phyloP scores from a whole-genome alignment of 2,888 invertebrate genomes.

The Osmoderma eremita region DNA sequence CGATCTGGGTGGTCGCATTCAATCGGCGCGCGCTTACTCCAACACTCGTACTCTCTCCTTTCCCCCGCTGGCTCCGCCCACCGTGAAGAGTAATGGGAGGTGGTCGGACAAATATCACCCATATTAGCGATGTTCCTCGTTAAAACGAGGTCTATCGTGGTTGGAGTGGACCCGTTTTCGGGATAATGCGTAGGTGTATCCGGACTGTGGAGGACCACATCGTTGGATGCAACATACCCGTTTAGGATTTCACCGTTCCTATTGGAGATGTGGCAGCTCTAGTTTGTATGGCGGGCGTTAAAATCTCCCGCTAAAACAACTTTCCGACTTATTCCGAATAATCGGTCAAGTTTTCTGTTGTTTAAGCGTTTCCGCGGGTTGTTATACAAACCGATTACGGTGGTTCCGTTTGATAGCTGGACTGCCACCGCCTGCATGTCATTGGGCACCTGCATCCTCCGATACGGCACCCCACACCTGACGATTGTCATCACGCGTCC shows the following conservation, averaged over 20 bases:
- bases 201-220: constrained; percentile 24
- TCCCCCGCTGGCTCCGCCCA: neutral
- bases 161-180: constrained; percentile 37
- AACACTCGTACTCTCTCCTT: neutral
- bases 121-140: constrained; percentile 28
- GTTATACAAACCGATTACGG: neutral
- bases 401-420: neutral
- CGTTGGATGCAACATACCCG: constrained; percentile 23
- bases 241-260: constrained; percentile 42
- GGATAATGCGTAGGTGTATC: constrained; percentile 42
- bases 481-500: neutral
- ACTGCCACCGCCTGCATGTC: neutral
- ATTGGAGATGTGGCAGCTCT: constrained; percentile 43
- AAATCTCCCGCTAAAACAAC: constrained; percentile 41
- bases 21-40: constrained; percentile 16
- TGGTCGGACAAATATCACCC: neutral
- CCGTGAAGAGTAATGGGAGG: neutral
- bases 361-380: neutral
- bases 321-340: neutral
- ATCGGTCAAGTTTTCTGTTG: neutral
- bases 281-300: constrained; percentile 44
- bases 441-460: neutral
- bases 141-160: constrained; percentile 43
- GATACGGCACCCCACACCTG: neutral
- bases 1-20: constrained; percentile 8